Percentiles rank a stretch among this genome's conserved stretches.
phyloP scores from a whole-genome alignment of 1,140 invertebrate species.

The Formica selysi region DNA sequence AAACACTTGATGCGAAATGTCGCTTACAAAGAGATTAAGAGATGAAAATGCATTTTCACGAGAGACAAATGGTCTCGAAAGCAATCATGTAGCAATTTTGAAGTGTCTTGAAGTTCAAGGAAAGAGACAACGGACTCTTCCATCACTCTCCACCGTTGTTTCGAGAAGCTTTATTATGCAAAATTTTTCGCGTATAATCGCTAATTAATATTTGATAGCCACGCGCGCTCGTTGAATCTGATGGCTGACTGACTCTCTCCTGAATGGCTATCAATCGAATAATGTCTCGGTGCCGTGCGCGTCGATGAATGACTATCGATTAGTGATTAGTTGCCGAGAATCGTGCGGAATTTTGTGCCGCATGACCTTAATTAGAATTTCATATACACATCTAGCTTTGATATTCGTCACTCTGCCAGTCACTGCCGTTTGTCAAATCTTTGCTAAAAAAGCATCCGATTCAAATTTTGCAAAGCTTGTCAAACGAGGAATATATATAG shows the following conservation, averaged over 20 bases:
- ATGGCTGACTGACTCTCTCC: conserved; percentile 1
- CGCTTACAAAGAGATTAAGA: conserved; percentile 12
- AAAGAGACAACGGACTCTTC: not conserved
- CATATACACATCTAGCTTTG: not conserved
- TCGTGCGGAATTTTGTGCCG: conserved; percentile 3
- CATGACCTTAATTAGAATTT: conserved; percentile 44
- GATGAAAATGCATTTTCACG: conserved; percentile 3
- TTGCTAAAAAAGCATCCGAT: not conserved
- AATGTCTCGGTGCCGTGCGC: not conserved
- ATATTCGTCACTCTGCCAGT: conserved; percentile 8
- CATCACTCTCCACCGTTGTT: not conserved
- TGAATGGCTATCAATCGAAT: conserved; percentile 46
- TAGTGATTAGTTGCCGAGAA: conserved; percentile 37
- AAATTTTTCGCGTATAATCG: conserved; percentile 37
- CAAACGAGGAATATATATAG: not conserved
- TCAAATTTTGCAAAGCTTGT: conserved; percentile 1
- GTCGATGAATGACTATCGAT: conserved; percentile 46
- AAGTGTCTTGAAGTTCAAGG: not conserved
- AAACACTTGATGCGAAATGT: conserved; percentile 5
- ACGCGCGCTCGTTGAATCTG: not conserved
- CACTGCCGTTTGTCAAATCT: not conserved
- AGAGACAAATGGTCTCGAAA: conserved; percentile 19
- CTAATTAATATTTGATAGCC: conserved; percentile 46
- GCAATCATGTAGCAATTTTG: conserved; percentile 21
- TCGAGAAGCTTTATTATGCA: not conserved